Evolutionary conservation across 1,140 invertebrate genomes (phyloP), one percentile per base, ranked within the genome.

Genomic region (Drosophila repleta): DNA sequence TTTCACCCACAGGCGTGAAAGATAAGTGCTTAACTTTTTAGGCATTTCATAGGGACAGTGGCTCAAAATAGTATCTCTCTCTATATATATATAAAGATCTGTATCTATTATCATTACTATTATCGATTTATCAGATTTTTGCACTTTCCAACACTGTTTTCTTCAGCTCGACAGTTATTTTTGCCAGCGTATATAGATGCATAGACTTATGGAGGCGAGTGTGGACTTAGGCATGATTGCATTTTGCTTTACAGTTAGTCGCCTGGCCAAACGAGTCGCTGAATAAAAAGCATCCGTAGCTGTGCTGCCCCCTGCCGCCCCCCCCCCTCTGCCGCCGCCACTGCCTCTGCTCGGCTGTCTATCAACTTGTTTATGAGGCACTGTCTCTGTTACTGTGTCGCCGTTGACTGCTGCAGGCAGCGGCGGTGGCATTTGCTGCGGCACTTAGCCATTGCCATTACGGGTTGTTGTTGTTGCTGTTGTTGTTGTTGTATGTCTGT

Each of bases 351-450:
- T 51, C 43, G 41, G 46, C 45, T 60, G 73, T 62, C 73, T 75
- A 66, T 76, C 58, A 74, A 60, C 74, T 76, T 76, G 74, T 73
- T 73, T 68, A 62, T 73, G 70, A 73, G 70, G 41, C 41, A 35
- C 51, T 67, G 48, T 56, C 61, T 32, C 62, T 65, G 62, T 72
- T 43, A 29, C 55, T 62, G 29, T 65, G 52, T 55, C 48, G 46
- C 43, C 37, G 10, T 37, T 46, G 41, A 11, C 48, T 60, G 49
- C 56, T 67, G 20, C 63, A 66, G 39, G 20, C 49, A 45, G 53
- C 32, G 53, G 46, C 32, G 53, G 46, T 26, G 32, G 17, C 45
- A 24, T 66, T 67, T 60, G 69, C 63, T 37, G 53, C 53, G 63
- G 64, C 69, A 67, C 64, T 66, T 64, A 70, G 58, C 43, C 32